Conservation (phyloP, 1,140 invertebrate species). For the Micrasema longulum region DNA sequence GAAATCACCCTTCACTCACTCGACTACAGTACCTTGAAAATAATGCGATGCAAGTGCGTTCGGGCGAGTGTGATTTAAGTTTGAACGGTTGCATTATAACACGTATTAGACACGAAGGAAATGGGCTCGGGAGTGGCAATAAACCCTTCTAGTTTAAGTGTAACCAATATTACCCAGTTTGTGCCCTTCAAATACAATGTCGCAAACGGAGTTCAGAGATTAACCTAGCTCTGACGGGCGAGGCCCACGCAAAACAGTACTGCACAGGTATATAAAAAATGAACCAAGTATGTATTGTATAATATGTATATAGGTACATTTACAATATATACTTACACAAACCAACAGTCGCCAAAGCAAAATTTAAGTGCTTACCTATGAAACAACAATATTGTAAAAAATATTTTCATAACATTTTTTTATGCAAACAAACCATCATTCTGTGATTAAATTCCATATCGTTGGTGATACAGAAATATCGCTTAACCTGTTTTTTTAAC, state of each 20-base stretch:
- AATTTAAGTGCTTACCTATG: too few relatives aligned
- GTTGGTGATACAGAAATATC: too few relatives aligned
- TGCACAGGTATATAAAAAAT: not conserved
- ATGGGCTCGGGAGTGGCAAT: not conserved
- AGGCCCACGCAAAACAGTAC: not conserved
- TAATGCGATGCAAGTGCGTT: constrained; percentile 23
- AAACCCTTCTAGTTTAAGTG: not conserved
- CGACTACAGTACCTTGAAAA: not conserved
- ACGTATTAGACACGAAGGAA: constrained; percentile 26
- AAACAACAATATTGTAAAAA: too few relatives aligned
- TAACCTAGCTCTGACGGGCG: not conserved
- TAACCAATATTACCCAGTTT: not conserved
- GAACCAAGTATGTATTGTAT: not conserved
- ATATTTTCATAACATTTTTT: too few relatives aligned
- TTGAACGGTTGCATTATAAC: constrained; percentile 23
- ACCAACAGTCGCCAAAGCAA: too few relatives aligned
- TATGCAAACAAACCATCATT: too few relatives aligned
- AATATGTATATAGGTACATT: not conserved
- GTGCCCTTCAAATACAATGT: too few relatives aligned
- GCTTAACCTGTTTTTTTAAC: too few relatives aligned
- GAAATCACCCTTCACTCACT: not conserved
- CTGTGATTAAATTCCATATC: too few relatives aligned
- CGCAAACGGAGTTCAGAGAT: too few relatives aligned
- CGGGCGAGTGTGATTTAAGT: constrained; percentile 30
- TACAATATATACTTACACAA: too few relatives aligned